Evolutionary conservation across 2,113 vertebrate genomes (phyloP), one percentile per base, ranked within the genome.

Genomic region (Nymphicus hollandicus): DNA sequence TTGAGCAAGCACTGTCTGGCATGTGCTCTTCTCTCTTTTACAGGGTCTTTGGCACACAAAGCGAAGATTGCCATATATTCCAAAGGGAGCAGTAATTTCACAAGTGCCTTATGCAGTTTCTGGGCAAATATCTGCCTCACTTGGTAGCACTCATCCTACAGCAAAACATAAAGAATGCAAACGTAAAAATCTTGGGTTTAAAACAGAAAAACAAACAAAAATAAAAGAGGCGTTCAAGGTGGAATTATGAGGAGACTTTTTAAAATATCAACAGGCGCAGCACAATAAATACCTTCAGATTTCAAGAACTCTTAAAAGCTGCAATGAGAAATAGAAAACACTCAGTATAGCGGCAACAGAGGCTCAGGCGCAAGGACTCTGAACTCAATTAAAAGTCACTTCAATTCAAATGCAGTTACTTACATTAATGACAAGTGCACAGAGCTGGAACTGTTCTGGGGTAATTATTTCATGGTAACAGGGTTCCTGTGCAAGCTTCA

Each of bases 401-500:
- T 94, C 61, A 77, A 61, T 52, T 85, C 63, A 87, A 91, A 86
- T 35, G 43, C 35, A 91, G 55, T 81, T 95, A 98, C 99, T 99
- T 97, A 99, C 99, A 92, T 99, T 99, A 98, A 99, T 99, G 88
- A 99, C 99, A 47, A 99, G 98, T 71, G 99, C 99, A 97, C 99
- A 99, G 89, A 99, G 99, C 97, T 99, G 99, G 96, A 99, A 99
- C 96, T 99, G 99, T 97, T 99, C 99, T 83, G 99, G 99, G 58
- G 99, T 99, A 97, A 99, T 99, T 98, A 99, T 99, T 98, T 99
- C 99, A 97, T 99, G 99, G 98, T 99, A 99, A 97, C 99, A 99
- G 66, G 99, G 99, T 94, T 99, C 99, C 97, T 99, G 99, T 88
- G 99, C 99, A 98, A 99, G 98, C 98, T 99, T 99, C 99, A 99